Evolutionary conservation across 2,888 invertebrate species (phyloP).

Genomic region (Spodoptera littoralis): DNA sequence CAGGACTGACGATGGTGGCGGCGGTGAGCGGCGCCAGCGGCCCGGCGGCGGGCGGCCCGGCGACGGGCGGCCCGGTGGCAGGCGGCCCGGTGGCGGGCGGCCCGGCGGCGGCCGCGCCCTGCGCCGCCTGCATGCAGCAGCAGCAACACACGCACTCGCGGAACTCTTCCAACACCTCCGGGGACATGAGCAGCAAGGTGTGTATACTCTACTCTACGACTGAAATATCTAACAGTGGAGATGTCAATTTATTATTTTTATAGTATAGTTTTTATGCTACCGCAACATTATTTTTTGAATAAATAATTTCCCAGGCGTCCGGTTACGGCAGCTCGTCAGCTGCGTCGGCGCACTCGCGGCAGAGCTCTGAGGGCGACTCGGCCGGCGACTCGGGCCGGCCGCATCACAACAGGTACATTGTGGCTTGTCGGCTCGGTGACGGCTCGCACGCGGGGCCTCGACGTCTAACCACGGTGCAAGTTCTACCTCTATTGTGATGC

Average conservation of each 20-base stretch:
- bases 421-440: constrained; percentile 18
- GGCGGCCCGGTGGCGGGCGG: constrained; percentile 10
- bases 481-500: constrained; percentile 25
- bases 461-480: background rate
- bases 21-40: constrained; percentile 1
- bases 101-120: constrained; percentile 39
- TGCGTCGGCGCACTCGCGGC: constrained; percentile 95
- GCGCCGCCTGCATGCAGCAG: constrained; percentile 76
- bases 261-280: too few relatives aligned
- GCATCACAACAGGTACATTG: constrained; percentile 76
- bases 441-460: background rate
- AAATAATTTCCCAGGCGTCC: constrained; percentile 90
- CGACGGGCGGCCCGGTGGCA: constrained; percentile 19
- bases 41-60: constrained; percentile 16
- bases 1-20: constrained; percentile 37
- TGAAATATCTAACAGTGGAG: too few relatives aligned
- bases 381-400: constrained; percentile 71
- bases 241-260: too few relatives aligned
- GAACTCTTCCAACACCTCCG: constrained; percentile 93
- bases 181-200: constrained; percentile 87
- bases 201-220: background rate
- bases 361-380: constrained; percentile 93
- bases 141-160: constrained; percentile 90
- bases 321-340: constrained; percentile 96
- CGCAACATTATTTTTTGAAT: too few relatives aligned